Evolutionary conservation across 2,888 invertebrate species (phyloP).

Genomic region (Antheraea yamamai): DNA sequence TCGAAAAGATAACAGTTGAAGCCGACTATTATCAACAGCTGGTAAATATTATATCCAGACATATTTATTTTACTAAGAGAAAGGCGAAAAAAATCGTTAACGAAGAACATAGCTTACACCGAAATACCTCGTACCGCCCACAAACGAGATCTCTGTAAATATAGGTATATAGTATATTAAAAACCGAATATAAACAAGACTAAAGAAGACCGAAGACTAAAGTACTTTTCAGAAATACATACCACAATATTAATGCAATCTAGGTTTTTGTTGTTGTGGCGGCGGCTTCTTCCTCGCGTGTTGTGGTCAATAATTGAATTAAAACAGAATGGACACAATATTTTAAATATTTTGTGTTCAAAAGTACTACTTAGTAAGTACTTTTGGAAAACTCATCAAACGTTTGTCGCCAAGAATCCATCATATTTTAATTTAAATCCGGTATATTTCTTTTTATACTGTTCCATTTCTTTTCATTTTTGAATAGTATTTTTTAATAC

Average conservation of each 20-base stretch:
- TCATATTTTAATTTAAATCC: too few relatives aligned
- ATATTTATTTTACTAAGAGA: constrained; percentile 7
- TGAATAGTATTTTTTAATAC: too few relatives aligned
- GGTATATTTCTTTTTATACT: too few relatives aligned
- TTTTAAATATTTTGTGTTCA: too few relatives aligned
- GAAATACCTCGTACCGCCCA: constrained; percentile 4
- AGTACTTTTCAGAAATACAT: not conserved
- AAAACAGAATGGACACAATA: too few relatives aligned
- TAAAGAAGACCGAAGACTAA: not conserved
- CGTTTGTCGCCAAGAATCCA: too few relatives aligned
- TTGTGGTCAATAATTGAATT: too few relatives aligned
- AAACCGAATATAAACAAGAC: not conserved
- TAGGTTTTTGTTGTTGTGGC: not conserved
- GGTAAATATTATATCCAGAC: constrained; percentile 1
- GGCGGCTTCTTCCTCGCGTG: too few relatives aligned
- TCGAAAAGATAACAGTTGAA: not conserved
- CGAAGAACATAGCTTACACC: constrained; percentile 1
- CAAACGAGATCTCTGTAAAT: not conserved
- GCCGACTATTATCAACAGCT: not conserved
- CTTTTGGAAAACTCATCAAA: too few relatives aligned
- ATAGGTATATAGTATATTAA: not conserved
- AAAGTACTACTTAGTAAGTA: too few relatives aligned
- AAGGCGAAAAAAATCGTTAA: constrained; percentile 3
- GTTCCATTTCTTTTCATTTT: too few relatives aligned
- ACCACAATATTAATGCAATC: not conserved